Evolutionary conservation across 2,888 invertebrate species (phyloP), one percentile per base, ranked within the genome.

Genomic region (Leuctra nigra): DNA sequence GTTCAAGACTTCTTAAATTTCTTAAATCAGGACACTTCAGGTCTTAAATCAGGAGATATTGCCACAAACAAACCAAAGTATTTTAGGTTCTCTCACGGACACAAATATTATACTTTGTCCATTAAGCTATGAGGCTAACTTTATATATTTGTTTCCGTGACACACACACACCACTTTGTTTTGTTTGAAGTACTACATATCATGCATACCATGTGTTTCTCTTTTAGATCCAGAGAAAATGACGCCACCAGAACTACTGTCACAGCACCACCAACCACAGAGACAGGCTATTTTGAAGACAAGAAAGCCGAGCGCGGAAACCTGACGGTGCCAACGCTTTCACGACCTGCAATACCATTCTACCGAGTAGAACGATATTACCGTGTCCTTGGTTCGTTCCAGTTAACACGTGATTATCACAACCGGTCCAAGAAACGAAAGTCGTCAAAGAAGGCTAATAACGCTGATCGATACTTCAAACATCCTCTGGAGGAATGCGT

Each of bases 301-400:
- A 77, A 75, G 62, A 73, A 71, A 46, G 69, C 75, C 48, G 81
- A 81, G 41, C 72, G 69, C 52, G 80, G 77, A 52, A 83, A 83
- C 68, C 71, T 79, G 44, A 72, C 72, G 1, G 78, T 86, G 1
- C 71, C 76, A 33, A 85, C 82, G 1, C 74, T 88, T 13, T 79
- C 82, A 60, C 77, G 79, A 55, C 83, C 84, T 1, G 78, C 80
- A 1, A 76, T 81, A 54, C 83, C 87, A n/a, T n/a, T n/a, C n/a
- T n/a, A n/a, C n/a, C n/a, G n/a, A n/a, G n/a, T n/a, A n/a, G n/a
- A n/a, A n/a, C n/a, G 23, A 56, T 33, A 41, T 55, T 14, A 25
- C 14, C 25, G 22, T 59, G 55, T 36, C 57, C 69, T 16, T 67
- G 68, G 59, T 20, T 11, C 20, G 6, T n/a, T n/a, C 2, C 18